Conservation (phyloP, 2,797 vertebrate species). For the Xiphophorus birchmanni region DNA sequence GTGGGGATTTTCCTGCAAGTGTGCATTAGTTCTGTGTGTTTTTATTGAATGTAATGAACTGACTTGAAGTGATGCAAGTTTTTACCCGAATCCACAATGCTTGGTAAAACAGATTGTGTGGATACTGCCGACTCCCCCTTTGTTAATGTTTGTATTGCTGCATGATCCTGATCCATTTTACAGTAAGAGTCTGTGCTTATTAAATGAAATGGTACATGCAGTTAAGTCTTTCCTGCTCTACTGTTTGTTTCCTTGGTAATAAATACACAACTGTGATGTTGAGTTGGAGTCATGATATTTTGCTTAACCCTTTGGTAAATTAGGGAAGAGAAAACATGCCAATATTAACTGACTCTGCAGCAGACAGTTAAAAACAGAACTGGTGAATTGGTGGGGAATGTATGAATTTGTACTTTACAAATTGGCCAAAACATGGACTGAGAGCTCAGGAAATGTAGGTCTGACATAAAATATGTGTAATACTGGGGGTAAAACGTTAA, state of each 20-base stretch:
- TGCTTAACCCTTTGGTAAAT: background rate
- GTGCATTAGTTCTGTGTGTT: conserved; percentile 60
- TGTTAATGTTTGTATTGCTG: conserved; percentile 57
- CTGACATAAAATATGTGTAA: background rate
- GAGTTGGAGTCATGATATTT: background rate
- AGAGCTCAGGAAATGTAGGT: background rate
- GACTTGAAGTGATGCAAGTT: conserved; percentile 59
- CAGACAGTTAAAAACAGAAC: background rate
- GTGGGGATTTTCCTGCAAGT: conserved; percentile 11
- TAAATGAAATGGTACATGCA: conserved; percentile 30
- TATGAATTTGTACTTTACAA: background rate
- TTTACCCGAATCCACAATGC: conserved; percentile 36
- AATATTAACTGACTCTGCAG: background rate
- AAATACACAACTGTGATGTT: conserved; percentile 35
- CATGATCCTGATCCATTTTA: conserved; percentile 47
- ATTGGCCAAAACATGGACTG: background rate
- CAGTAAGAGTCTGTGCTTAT: conserved; percentile 43
- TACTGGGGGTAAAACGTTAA: background rate
- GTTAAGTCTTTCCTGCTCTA: conserved; percentile 41
- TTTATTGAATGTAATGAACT: conserved; percentile 60
- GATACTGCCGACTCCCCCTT: conserved; percentile 37
- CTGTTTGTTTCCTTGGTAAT: conserved; percentile 47
- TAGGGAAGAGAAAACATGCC: background rate
- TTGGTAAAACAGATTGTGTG: conserved; percentile 46
- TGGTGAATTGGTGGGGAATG: background rate